Percentiles rank a stretch among this genome's conserved stretches.
Conservation (phyloP, 1,140 invertebrate species). For the Oncopeltus fasciatus region DNA sequence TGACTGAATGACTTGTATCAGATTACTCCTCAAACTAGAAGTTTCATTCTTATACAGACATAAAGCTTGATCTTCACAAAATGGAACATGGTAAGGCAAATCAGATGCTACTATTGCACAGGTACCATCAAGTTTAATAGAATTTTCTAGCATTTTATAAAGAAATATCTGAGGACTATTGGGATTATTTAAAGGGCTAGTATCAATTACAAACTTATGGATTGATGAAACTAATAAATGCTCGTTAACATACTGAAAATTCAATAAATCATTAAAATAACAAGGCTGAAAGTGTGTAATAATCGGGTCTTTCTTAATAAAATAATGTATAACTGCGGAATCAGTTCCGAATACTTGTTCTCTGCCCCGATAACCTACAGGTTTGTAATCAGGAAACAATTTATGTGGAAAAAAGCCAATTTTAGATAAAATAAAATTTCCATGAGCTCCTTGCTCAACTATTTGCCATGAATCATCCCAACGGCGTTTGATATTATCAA, state of each 20-base stretch:
- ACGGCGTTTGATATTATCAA: conserved; percentile 34
- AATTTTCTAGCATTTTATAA: background rate
- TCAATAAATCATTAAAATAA: no score
- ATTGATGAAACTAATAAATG: background rate
- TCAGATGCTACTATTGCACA: background rate
- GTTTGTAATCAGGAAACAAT: conserved; percentile 30
- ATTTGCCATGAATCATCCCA: conserved; percentile 50
- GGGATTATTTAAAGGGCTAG: background rate
- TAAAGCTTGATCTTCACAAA: background rate
- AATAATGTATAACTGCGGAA: conserved; percentile 33
- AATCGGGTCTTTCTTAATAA: conserved; percentile 28
- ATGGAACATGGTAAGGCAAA: background rate
- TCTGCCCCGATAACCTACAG: conserved; percentile 38
- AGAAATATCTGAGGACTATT: background rate
- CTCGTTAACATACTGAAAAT: no score
- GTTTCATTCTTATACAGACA: background rate
- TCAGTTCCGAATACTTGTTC: conserved; percentile 39
- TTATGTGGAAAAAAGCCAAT: conserved; percentile 32
- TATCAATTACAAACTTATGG: background rate
- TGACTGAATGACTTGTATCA: background rate
- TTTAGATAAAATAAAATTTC: conserved; percentile 34
- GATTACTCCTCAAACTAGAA: no score
- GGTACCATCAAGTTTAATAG: background rate
- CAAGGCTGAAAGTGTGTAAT: no score
- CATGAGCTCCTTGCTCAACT: conserved; percentile 39